Conservation (phyloP, 2,113 vertebrate species). For the Dromiciops gliroides region DNA sequence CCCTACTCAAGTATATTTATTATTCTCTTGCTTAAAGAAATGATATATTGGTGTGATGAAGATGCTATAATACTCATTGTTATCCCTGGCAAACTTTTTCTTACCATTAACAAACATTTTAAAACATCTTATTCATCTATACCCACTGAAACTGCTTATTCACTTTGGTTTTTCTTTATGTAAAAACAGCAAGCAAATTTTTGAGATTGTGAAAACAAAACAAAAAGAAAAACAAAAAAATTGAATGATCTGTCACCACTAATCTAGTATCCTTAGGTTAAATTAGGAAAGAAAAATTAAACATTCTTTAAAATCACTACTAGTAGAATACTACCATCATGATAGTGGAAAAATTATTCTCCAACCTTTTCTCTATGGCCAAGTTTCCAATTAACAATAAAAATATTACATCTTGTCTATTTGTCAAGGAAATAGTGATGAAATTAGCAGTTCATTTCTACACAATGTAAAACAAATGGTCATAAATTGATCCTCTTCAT, state of each 20-base stretch:
- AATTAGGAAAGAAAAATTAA: slow-evolving; percentile 58
- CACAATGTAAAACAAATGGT: slow-evolving; percentile 24
- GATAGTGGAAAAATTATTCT: slow-evolving; percentile 4
- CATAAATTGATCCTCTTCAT: background rate
- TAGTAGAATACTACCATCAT: slow-evolving; percentile 49
- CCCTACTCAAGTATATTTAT: too few species aligned
- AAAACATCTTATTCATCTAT: slow-evolving; percentile 61
- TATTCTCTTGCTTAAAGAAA: too few species aligned
- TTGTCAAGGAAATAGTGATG: background rate
- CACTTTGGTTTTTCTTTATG: slow-evolving; percentile 67
- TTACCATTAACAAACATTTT: slow-evolving; percentile 55
- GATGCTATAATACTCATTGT: too few species aligned
- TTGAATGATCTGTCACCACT: slow-evolving; percentile 53
- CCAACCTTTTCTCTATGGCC: slow-evolving; percentile 1
- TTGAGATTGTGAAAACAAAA: background rate
- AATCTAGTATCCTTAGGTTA: slow-evolving; percentile 61
- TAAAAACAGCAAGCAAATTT: slow-evolving; percentile 68
- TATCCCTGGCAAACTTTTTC: too few species aligned
- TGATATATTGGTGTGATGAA: too few species aligned
- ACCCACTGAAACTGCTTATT: slow-evolving; percentile 59
- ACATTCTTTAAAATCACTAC: slow-evolving; percentile 59
- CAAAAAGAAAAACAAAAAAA: background rate
- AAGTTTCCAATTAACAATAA: background rate
- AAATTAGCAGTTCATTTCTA: background rate
- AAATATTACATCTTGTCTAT: background rate